A percentile compares a stretch with the other conserved stretches of the same genome.
These are phyloP conservation scores for Anhinga rufa DNA, from an alignment of 2,113 vertebrate species.

Conservation along the genomic window DNA sequence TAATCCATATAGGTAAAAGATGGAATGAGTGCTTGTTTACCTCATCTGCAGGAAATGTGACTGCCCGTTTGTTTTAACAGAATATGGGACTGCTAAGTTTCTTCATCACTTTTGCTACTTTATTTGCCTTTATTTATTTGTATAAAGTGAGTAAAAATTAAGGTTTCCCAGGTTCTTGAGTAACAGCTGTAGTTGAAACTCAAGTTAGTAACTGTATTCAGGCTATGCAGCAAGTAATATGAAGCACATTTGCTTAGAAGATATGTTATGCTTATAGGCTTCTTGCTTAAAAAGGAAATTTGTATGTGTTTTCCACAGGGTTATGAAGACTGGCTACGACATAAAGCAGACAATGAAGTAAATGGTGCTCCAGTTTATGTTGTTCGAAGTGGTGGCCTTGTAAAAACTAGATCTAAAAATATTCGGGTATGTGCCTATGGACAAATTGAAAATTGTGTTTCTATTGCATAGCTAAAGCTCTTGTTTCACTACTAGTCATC, in stretches of 20 bases:
- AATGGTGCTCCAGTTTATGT: conserved; percentile 97
- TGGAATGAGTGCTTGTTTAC: not conserved
- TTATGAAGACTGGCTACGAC: conserved; percentile 97
- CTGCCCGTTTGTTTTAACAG: not conserved
- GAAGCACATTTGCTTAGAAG: not conserved
- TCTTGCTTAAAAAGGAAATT: not conserved
- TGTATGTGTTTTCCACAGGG: conserved; percentile 75
- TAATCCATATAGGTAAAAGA: not conserved
- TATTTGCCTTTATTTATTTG: not conserved
- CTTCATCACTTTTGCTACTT: not conserved
- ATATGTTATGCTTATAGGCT: not conserved
- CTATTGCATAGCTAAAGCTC: not conserved
- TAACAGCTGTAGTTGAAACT: not conserved
- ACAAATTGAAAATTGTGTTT: not conserved
- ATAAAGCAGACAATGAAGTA: conserved; percentile 98
- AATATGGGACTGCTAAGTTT: not conserved
- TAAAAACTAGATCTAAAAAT: conserved; percentile 96
- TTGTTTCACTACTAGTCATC: not conserved
- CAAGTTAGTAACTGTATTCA: not conserved
- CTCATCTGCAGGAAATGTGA: not conserved
- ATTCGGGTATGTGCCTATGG: conserved; percentile 81
- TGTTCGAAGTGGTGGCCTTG: conserved; percentile 95
- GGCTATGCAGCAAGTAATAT: not conserved
- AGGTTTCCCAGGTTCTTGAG: not conserved
- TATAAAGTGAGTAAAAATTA: not conserved